phyloP scores from a whole-genome alignment of 2,113 vertebrate genomes.

The Lepisosteus osseus region DNA sequence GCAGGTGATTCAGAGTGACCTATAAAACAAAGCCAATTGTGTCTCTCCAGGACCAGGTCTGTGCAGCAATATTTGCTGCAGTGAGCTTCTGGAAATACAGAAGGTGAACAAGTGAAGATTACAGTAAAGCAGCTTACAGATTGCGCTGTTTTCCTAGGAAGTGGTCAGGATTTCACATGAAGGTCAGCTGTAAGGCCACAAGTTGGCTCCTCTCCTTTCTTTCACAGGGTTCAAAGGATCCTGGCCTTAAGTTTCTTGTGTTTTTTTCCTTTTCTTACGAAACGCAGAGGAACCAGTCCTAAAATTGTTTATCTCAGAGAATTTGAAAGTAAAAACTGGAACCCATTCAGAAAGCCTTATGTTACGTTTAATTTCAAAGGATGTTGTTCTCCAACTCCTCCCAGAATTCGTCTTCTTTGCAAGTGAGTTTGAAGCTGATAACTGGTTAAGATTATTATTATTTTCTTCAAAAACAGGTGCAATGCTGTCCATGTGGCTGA shows the following conservation, averaged over 20 bases:
- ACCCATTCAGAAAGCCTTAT: slow-evolving; percentile 24
- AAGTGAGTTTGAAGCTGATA: slow-evolving; percentile 22
- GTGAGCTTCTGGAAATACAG: too few relatives aligned
- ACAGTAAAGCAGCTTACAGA: too few relatives aligned
- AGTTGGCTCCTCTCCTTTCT: slow-evolving; percentile 34
- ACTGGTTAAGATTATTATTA: slow-evolving; percentile 19
- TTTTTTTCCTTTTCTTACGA: slow-evolving; percentile 23
- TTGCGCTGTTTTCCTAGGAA: too few relatives aligned
- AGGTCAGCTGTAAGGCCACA: slow-evolving; percentile 24
- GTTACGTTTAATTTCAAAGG: slow-evolving; percentile 27
- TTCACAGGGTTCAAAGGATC: slow-evolving; percentile 24
- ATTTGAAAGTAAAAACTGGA: slow-evolving; percentile 32
- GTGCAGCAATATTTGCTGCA: too few relatives aligned
- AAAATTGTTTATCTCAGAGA: slow-evolving; percentile 35
- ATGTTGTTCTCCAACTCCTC: slow-evolving; percentile 3
- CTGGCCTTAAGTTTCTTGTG: slow-evolving; percentile 1
- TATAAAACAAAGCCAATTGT: too few relatives aligned
- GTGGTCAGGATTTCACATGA: slow-evolving; percentile 24
- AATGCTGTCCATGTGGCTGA: neutral
- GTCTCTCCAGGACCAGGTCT: too few relatives aligned
- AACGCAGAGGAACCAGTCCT: slow-evolving; percentile 22
- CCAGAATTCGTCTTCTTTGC: slow-evolving; percentile 20
- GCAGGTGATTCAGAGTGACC: too few relatives aligned
- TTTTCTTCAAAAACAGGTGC: slow-evolving; percentile 12
- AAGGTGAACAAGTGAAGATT: too few relatives aligned